phyloP scores from a whole-genome alignment of 2,797 vertebrate species.

The Arctocebus calabarensis region DNA sequence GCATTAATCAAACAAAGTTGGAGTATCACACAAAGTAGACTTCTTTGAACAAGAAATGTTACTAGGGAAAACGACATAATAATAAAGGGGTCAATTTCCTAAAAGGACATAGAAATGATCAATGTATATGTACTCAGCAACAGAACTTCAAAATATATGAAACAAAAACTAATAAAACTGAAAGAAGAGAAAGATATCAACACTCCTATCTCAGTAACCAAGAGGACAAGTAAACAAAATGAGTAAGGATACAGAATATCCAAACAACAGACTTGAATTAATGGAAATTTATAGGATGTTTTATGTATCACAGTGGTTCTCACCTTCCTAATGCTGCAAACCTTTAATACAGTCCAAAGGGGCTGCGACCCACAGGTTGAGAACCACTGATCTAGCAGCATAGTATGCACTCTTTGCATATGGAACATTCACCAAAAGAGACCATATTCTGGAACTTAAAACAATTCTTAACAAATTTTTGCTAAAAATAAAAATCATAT shows the following conservation, averaged over 20 bases:
- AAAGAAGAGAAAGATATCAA: background rate
- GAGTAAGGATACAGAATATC: background rate
- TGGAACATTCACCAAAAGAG: background rate
- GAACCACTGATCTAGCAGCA: background rate
- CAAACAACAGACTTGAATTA: background rate
- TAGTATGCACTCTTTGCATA: rapidly evolving
- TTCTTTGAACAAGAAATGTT: background rate
- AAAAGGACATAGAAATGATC: background rate
- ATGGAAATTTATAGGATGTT: rapidly evolving
- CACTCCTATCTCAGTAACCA: background rate
- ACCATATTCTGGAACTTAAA: background rate
- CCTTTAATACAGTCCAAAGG: no score
- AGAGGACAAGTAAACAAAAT: background rate
- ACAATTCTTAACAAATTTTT: background rate
- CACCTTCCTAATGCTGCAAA: no score
- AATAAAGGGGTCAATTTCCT: background rate
- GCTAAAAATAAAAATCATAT: background rate
- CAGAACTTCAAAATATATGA: background rate
- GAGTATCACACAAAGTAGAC: background rate
- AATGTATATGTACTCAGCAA: background rate
- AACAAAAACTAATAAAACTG: background rate
- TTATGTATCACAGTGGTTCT: background rate
- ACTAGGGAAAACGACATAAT: background rate
- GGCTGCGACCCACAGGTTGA: no score
- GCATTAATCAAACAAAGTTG: no score